Evolutionary conservation across 2,113 vertebrate species (phyloP), one percentile per base, ranked within the genome.

Genomic region (Oreochromis tanganicae): DNA sequence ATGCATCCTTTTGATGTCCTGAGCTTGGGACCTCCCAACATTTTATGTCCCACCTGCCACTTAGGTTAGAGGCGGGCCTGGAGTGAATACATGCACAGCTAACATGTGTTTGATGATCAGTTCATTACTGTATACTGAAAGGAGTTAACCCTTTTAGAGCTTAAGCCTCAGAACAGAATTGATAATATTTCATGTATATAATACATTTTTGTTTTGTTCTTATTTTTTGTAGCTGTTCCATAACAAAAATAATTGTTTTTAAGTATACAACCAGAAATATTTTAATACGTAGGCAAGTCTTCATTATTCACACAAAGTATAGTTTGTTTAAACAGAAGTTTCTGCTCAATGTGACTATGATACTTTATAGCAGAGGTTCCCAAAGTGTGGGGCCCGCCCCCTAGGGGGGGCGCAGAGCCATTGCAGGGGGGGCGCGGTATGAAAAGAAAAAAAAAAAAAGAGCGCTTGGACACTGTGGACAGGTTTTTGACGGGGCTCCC

Each of bases 21-120:
- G 66, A 68, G 80, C 83, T 66, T 19, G 1, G 81, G 92, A 92
- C 91, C 89, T 90, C 93, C 91, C 90, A 86, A 85, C 88, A 89
- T 92, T 94, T 95, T 86, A 93, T 88, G 89, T 93, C 91, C 92
- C 92, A 95, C 94, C 91, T 95, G 95, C 91, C 89, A 87, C 82
- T 90, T 88, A 85, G 88, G 89, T 88, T 89, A 85, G 78, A 54
- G 59, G 34, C 24, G 29, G 27, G 36, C 5, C 21, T 81, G 81
- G 78, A 87, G n/a, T 54, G 17, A 79, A 55, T 83, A 61, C 46
- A 21, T 71, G 87, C 9, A 16, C 78, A 71, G 57, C 87, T 68
- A 82, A 87, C 50, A 9, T 85, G 81, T 92, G 83, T 92, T 91
- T 90, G 83, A 86, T 93, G 87, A 92, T 87, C 48, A 66, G 80